Evolutionary conservation across 2,888 invertebrate genomes (phyloP).

Genomic region (Toxonevra muliebris): DNA sequence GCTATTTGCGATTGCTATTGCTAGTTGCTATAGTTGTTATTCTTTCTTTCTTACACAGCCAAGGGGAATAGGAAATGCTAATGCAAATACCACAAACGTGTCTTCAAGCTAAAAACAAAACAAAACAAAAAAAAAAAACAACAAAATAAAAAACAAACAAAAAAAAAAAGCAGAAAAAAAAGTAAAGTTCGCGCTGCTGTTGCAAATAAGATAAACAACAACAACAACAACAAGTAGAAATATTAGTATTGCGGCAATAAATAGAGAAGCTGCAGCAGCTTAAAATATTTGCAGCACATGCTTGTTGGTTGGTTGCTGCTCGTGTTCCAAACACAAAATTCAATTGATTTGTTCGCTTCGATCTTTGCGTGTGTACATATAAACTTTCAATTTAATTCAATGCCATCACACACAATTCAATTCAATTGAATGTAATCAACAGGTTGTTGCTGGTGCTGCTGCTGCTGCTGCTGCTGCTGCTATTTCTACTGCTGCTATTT

Average conservation of each 20-base stretch:
- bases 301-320: neutral
- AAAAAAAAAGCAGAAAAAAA: neutral
- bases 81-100: slow-evolving; percentile 14
- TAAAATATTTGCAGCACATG: neutral
- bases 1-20: no score
- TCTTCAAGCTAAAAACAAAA: neutral
- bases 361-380: slow-evolving; percentile 4
- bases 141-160: neutral
- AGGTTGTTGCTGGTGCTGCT: slow-evolving; percentile 28
- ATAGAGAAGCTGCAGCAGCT: neutral
- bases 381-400: slow-evolving; percentile 12
- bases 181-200: neutral
- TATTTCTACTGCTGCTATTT: slow-evolving; percentile 10
- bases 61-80: no score
- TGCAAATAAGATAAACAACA: neutral
- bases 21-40: no score
- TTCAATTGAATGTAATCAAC: slow-evolving; percentile 45
- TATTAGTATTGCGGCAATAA: neutral
- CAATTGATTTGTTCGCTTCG: slow-evolving; percentile 21
- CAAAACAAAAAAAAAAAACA: neutral
- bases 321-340: slow-evolving; percentile 1
- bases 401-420: slow-evolving; percentile 40
- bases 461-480: neutral
- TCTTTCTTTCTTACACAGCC: no score
- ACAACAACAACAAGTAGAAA: neutral